Evolutionary conservation across 2,113 vertebrate genomes (phyloP).

Genomic region (Chaetorhynchus papuensis): DNA sequence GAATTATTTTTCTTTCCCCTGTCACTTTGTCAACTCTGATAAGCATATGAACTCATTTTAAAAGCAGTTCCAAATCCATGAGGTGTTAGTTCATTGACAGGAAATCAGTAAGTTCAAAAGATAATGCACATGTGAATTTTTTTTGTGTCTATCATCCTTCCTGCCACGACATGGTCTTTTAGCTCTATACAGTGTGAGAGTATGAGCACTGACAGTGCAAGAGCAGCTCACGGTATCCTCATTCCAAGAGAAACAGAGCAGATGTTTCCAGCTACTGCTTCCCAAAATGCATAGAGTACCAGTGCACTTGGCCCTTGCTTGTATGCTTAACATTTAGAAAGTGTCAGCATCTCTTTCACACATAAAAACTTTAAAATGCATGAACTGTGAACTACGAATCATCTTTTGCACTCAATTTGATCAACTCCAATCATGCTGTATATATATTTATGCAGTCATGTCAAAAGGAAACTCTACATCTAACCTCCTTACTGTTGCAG

Average conservation of each 20-base stretch:
- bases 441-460: background rate
- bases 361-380: background rate
- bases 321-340: background rate
- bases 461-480: background rate
- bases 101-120: slow-evolving; percentile 54
- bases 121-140: background rate
- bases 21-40: slow-evolving; percentile 40
- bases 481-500: background rate
- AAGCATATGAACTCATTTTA: slow-evolving; percentile 35
- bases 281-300: background rate
- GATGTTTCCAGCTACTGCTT: background rate
- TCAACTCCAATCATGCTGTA: background rate
- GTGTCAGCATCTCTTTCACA: background rate
- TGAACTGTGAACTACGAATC: background rate
- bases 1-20: slow-evolving; percentile 11
- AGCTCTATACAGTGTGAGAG: background rate
- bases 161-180: background rate
- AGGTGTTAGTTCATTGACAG: slow-evolving; percentile 36
- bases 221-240: background rate
- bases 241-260: slow-evolving; percentile 2
- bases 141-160: background rate
- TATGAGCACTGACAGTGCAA: background rate
- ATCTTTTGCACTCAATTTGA: background rate
- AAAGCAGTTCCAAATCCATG: slow-evolving; percentile 30
- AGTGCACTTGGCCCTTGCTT: background rate